phyloP scores from a whole-genome alignment of 2,113 vertebrate species.

The Scartelaos histophorus region DNA sequence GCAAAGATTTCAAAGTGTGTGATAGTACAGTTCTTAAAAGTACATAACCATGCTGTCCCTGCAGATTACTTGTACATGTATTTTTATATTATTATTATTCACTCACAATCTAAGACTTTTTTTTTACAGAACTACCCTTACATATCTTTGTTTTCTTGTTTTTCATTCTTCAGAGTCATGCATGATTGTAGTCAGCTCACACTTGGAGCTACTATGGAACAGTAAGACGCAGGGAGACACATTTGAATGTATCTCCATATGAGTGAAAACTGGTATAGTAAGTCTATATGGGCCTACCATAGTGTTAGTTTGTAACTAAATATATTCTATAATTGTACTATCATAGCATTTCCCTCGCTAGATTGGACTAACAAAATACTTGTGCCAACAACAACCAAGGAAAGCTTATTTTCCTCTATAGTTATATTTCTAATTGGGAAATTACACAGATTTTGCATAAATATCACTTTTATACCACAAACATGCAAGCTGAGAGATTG shows the following conservation, averaged over 20 bases:
- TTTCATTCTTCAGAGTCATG: background rate
- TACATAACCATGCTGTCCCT: background rate
- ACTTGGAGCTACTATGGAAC: background rate
- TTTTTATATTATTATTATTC: background rate
- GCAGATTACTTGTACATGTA: background rate
- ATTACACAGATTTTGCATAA: constrained; percentile 31
- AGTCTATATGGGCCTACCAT: background rate
- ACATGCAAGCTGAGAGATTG: constrained; percentile 33
- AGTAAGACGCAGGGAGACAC: background rate
- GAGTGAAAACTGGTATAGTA: background rate
- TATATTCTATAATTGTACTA: background rate
- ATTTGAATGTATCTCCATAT: background rate
- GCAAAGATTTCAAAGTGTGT: constrained; percentile 30
- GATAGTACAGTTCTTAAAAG: background rate
- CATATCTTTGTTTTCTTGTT: background rate
- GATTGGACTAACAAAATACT: background rate
- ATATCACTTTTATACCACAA: constrained; percentile 43
- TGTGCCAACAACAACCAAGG: background rate
- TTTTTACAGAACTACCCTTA: background rate
- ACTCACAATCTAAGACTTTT: background rate
- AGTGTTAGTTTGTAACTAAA: background rate
- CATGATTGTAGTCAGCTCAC: background rate
- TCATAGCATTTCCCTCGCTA: background rate
- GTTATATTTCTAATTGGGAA: constrained; percentile 36
- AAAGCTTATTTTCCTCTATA: constrained; percentile 24